Conservation (phyloP, 1,140 invertebrate genomes). For the Acromyrmex heyeri region DNA sequence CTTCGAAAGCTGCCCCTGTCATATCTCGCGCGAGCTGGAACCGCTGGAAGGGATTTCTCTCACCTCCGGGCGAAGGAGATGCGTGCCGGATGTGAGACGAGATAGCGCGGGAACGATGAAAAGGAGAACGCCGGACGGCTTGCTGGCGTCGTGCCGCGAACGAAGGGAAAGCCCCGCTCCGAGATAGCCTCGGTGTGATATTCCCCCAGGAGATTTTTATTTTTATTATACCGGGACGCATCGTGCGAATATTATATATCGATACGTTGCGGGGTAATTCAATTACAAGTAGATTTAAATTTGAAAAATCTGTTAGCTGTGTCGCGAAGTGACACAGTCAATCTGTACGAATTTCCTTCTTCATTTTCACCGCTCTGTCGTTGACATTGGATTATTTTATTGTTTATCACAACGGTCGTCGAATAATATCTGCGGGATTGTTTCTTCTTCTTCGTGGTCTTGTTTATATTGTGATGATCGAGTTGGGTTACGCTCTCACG, state of each 20-base stretch:
- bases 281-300: no score
- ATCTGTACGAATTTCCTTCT: neutral
- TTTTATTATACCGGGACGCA: neutral
- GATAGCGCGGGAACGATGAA: slow-evolving; percentile 43
- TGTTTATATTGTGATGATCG: neutral
- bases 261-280: neutral
- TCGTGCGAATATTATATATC: neutral
- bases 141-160: slow-evolving; percentile 34
- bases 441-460: slow-evolving; percentile 43
- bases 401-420: neutral
- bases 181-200: slow-evolving; percentile 35
- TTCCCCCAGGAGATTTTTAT: neutral
- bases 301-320: no score
- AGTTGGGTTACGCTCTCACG: slow-evolving; percentile 31
- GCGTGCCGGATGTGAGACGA: neutral
- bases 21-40: neutral
- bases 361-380: neutral
- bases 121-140: slow-evolving; percentile 33
- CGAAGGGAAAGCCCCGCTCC: slow-evolving; percentile 14
- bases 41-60: neutral
- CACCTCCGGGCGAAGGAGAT: neutral
- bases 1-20: neutral
- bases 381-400: slow-evolving; percentile 1
- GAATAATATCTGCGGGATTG: neutral
- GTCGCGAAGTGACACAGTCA: neutral